Evolutionary conservation across 2,888 invertebrate genomes (phyloP).

Genomic region (Meteorus colon): DNA sequence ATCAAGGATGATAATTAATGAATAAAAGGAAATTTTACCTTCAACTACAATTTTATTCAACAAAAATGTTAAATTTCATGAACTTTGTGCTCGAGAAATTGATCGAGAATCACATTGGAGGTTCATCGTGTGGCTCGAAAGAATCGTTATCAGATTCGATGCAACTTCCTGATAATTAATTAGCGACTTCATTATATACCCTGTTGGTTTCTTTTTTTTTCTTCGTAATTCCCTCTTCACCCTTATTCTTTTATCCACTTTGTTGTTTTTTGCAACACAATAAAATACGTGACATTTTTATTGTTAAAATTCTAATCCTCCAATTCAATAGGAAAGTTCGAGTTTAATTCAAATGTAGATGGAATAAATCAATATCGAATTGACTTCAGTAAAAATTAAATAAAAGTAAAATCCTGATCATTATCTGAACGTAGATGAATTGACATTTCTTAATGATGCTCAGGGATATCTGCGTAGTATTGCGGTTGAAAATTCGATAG

Average conservation of each 20-base stretch:
- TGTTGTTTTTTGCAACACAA: constrained; percentile 32
- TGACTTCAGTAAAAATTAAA: too few species aligned
- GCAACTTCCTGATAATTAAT: constrained; percentile 72
- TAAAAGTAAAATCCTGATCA: too few species aligned
- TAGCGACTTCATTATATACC: constrained; percentile 74
- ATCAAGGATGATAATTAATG: too few species aligned
- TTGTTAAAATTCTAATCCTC: too few species aligned
- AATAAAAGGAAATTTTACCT: too few species aligned
- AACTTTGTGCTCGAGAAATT: constrained; percentile 53
- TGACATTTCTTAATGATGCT: too few species aligned
- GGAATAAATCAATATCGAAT: too few species aligned
- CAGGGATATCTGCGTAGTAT: too few species aligned
- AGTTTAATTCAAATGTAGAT: too few species aligned
- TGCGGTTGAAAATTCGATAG: too few species aligned
- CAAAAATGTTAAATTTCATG: constrained; percentile 42
- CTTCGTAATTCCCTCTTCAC: constrained; percentile 23
- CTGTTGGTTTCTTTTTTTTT: constrained; percentile 52
- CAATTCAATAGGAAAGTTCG: too few species aligned
- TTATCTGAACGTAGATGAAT: too few species aligned
- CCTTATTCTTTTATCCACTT: constrained; percentile 16
- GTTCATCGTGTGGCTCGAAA: constrained; percentile 65
- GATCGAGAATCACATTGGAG: constrained; percentile 50
- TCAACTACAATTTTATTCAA: not conserved
- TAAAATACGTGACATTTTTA: constrained; percentile 38
- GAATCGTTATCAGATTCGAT: constrained; percentile 72